A percentile compares a stretch with the other conserved stretches of the same genome.
Evolutionary conservation across 92 coral and sea anemone genomes (phyloP).

Genomic region (Blastomussa wellsi): DNA sequence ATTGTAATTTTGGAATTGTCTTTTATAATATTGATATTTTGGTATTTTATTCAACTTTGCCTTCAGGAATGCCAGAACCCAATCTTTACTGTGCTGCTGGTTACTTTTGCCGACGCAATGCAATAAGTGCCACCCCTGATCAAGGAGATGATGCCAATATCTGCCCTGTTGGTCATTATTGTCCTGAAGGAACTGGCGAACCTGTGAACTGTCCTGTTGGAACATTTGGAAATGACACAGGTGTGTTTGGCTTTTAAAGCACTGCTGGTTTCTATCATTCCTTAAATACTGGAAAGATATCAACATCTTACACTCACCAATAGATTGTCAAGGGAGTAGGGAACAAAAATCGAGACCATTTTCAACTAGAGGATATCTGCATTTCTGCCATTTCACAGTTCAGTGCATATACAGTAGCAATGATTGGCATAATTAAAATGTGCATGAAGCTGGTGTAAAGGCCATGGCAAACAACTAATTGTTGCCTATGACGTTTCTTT

Average conservation of each 20-base stretch:
- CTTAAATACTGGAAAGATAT: background rate
- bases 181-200: conserved; percentile 91
- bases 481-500: too few species aligned
- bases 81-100: conserved; percentile 85
- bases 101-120: conserved; percentile 88
- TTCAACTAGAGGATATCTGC: background rate
- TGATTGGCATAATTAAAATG: background rate
- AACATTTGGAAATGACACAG: conserved; percentile 89
- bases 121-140: conserved; percentile 77
- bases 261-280: background rate
- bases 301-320: background rate
- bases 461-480: too few species aligned
- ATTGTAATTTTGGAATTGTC: too few species aligned
- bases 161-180: conserved; percentile 94
- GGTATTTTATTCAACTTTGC: background rate
- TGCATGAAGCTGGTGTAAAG: background rate
- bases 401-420: background rate
- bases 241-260: conserved; percentile 35
- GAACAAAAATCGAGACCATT: background rate
- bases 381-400: background rate
- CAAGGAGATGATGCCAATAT: conserved; percentile 93
- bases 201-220: conserved; percentile 88
- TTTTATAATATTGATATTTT: background rate
- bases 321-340: background rate
- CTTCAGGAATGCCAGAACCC: conserved; percentile 76